phyloP scores from a whole-genome alignment of 2,113 vertebrate species.

The Brachypodius melanocephalos region DNA sequence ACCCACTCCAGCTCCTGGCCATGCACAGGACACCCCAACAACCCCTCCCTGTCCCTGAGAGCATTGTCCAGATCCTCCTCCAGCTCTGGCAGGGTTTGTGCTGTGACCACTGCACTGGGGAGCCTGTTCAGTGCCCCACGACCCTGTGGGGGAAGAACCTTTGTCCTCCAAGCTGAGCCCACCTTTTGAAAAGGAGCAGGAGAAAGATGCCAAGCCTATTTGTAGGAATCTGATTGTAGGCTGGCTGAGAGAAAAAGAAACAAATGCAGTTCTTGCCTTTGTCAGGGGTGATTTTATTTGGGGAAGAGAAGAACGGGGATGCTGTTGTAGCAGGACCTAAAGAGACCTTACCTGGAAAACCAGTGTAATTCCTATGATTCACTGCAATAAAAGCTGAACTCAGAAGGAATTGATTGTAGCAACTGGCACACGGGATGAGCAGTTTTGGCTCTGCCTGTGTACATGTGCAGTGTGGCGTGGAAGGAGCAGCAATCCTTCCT shows the following conservation, averaged over 20 bases:
- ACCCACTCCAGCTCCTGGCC: background rate
- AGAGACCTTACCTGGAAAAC: background rate
- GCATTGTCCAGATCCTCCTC: background rate
- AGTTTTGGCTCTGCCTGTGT: background rate
- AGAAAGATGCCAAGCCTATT: background rate
- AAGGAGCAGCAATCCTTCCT: background rate
- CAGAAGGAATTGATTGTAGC: background rate
- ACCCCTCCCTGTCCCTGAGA: background rate
- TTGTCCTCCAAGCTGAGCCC: background rate
- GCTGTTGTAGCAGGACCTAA: background rate
- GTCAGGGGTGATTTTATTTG: background rate
- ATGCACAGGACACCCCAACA: background rate
- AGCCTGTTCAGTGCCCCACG: background rate
- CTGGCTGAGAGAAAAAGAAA: background rate
- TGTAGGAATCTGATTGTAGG: background rate
- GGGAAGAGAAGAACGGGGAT: fast-evolving
- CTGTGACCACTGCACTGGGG: background rate
- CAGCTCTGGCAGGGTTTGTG: background rate
- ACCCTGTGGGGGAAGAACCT: background rate
- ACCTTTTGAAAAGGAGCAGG: background rate
- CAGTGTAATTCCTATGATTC: background rate
- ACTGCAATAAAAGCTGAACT: background rate
- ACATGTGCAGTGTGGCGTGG: background rate
- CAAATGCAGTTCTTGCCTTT: background rate
- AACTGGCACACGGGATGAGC: background rate